These are phyloP conservation scores for Lerema accius DNA, from an alignment of 1,140 invertebrate species.

Conservation along the genomic window DNA sequence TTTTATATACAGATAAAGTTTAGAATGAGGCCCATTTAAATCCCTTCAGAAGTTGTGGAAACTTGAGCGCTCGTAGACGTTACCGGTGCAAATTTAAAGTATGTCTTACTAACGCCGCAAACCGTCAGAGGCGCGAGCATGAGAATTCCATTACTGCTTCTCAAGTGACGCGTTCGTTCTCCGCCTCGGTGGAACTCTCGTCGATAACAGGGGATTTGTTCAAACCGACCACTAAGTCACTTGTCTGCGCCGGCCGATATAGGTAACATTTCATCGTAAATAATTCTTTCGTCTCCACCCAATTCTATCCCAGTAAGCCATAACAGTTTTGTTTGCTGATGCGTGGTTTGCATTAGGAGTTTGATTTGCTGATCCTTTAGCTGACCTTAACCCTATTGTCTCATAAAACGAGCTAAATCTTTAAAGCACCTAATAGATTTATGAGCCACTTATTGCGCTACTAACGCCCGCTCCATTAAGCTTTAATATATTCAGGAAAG, in stretches of 20 bases:
- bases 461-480: no score
- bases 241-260: conserved; percentile 12
- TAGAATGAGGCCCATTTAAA: conserved; percentile 56
- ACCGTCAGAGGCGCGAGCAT: conserved; percentile 64
- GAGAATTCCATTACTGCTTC: conserved; percentile 73
- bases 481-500: no score
- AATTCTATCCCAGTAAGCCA: no score
- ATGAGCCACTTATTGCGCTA: no score
- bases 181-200: conserved; percentile 12
- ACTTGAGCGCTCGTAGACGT: conserved; percentile 59
- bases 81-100: conserved; percentile 75
- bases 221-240: conserved; percentile 35
- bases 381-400: no score
- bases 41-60: conserved; percentile 59
- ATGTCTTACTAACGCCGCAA: conserved; percentile 68
- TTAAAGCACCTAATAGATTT: no score
- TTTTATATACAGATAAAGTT: conserved; percentile 34
- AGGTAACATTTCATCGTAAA: background rate
- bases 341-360: no score
- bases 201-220: conserved; percentile 32
- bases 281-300: no score
- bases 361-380: no score
- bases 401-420: no score
- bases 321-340: no score
- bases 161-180: conserved; percentile 55